These are phyloP conservation scores for Arion vulgaris DNA, from an alignment of 1,140 invertebrate genomes.

Conservation along the genomic window DNA sequence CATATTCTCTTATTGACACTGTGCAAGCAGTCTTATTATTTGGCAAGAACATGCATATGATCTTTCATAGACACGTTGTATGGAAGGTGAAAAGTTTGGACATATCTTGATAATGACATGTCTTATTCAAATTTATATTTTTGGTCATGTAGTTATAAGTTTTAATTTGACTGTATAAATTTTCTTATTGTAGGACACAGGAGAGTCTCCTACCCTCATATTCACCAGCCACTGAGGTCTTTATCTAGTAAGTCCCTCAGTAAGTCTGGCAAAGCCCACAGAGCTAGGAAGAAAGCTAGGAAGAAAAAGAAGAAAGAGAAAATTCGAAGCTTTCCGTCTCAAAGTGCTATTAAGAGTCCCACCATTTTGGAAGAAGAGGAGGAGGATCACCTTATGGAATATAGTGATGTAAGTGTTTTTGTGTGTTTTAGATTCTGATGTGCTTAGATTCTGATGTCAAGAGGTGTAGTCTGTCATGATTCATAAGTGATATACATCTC, in stretches of 20 bases:
- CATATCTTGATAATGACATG: too few relatives aligned
- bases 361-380: conserved; percentile 59
- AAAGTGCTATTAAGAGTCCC: conserved; percentile 58
- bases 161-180: too few relatives aligned
- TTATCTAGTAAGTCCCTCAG: conserved; percentile 61
- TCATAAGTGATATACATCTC: too few relatives aligned
- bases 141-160: too few relatives aligned
- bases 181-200: conserved; percentile 54
- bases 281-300: conserved; percentile 54
- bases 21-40: too few relatives aligned
- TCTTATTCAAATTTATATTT: too few relatives aligned
- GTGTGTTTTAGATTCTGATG: neutral
- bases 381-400: neutral
- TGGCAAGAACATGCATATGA: too few relatives aligned
- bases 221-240: conserved; percentile 62
- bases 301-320: conserved; percentile 71
- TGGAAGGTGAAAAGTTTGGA: too few relatives aligned
- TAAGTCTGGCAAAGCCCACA: conserved; percentile 33
- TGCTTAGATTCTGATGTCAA: too few relatives aligned
- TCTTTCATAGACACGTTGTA: too few relatives aligned
- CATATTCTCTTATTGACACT: too few relatives aligned
- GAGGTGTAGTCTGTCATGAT: too few relatives aligned
- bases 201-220: conserved; percentile 61
- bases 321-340: conserved; percentile 61
- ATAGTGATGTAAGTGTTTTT: neutral